Evolutionary conservation across 2,113 vertebrate species (phyloP), one percentile per base, ranked within the genome.

Genomic region (Aegotheles bennettii): DNA sequence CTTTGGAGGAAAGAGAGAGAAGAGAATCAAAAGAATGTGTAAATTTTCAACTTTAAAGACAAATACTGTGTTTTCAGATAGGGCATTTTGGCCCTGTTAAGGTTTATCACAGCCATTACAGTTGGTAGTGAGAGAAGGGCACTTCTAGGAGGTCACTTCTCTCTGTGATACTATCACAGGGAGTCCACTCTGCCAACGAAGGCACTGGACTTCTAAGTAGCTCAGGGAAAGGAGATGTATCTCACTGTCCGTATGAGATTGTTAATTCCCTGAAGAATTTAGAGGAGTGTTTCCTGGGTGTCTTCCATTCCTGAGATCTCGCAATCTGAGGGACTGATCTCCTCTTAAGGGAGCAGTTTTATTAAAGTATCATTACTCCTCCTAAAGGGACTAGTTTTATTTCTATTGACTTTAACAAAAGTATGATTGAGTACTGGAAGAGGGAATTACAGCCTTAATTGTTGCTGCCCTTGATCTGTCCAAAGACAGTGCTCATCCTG

Each of bases 61-160:
- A 70, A 31, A 21, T 16, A 5, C 5, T 31, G 14, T 23, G 4
- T 35, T 54, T 54, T 38, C 47, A 74, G 6, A 36, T 20, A 11
- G 1, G 18, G 16, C 0, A 1, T 11, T 50, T 29, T 40, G n/a
- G 10, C 25, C 36, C 9, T 23, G 33, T 17, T 36, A n/a, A 43
- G 56, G 19, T 36, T 83, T n/a, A 18, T 31, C 1, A 1, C 6
- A 9, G 45, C 25, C 12, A 7, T 35, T 36, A 26, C 18, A 10
- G 42, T 14, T 33, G 16, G 67, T 15, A 15, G 48, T 7, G 69
- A 19, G 35, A 65, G 40, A 43, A 75, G 19, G 13, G 21, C 8
- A 1, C 31, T 36, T 69, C 56, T 68, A 42, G 26, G 43, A 42
- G 18, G 48, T 56, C 26, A 1, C 28, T 69, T 11, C 33, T 45